Evolutionary conservation across 2,888 invertebrate species (phyloP), one percentile per base, ranked within the genome.

Genomic region (Parnassius orleans): DNA sequence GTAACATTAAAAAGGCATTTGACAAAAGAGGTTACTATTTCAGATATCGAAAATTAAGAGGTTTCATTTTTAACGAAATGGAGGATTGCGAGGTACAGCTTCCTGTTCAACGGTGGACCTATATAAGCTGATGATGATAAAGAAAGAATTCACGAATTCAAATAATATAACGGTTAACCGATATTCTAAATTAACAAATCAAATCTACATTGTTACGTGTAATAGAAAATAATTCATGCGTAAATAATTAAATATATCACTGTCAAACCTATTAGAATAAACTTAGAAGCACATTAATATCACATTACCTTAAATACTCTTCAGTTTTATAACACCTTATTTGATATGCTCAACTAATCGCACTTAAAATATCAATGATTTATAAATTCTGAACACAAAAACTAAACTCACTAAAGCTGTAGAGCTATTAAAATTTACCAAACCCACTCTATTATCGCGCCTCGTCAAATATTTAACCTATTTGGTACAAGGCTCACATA

Each of bases 381-480:
- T 11, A 43, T 11, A 11, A 43, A 11, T 43, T 48, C n/a, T 47
- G 14, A 9, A 9, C 10, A 2, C 10, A 12, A 48, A 43, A 50
- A n/a, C 14, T n/a, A 33, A 43, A 51, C 57, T 48, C 9, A 42
- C 42, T 11, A 24, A 46, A 44, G 15, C 3, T 19, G 43, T 10
- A 3, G 47, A 43, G 10, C 14, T 50, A 55, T 59, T 41, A 52
- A 58, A 51, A 54, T 59, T 46, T 19, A 62, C 59, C 59, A 58
- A 59, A 59, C n/a, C 55, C 58, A 48, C 59, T 63, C 19, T 59
- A 55, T 55, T 51, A 63, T 14, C 52, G 52, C 43, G 0, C 48
- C 48, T 52, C 59, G 59, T 63, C 59, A 60, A 63, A 59, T 63
- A 63, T 63, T 59, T 53, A 63, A 63, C 63, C 63, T 59, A 59